Conservation (phyloP, 2,797 vertebrate genomes). For the Botia almorhae region DNA sequence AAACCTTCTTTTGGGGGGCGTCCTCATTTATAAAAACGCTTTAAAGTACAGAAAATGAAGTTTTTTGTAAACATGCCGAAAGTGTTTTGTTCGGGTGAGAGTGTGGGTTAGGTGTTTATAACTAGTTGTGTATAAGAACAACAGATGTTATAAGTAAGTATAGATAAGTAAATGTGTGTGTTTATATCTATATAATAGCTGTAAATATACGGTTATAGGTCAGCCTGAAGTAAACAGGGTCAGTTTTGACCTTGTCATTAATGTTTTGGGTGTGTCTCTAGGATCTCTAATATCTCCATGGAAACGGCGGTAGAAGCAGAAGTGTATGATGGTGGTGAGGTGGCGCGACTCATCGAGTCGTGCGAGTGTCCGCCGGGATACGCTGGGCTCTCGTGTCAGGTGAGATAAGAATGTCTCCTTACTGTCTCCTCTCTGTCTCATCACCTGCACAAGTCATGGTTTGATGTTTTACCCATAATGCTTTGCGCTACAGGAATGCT, state of each 20-base stretch:
- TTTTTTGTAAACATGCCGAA: too few species aligned
- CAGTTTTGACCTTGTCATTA: neutral
- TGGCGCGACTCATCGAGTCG: conserved; percentile 81
- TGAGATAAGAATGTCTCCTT: conserved; percentile 60
- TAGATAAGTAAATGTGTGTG: too few species aligned
- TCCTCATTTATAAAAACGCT: too few species aligned
- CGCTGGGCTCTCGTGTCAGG: conserved; percentile 92
- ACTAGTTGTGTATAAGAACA: too few species aligned
- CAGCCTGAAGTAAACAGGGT: too few species aligned
- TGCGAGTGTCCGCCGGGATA: conserved; percentile 91
- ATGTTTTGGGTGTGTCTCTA: conserved; percentile 54
- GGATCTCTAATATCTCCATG: conserved; percentile 92
- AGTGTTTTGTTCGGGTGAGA: too few species aligned
- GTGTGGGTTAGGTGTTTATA: too few species aligned
- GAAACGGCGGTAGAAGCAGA: conserved; percentile 80
- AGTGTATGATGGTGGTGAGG: conserved; percentile 60
- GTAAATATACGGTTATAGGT: too few species aligned
- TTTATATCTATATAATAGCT: too few species aligned
- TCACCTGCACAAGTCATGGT: neutral
- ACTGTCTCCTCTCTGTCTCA: neutral
- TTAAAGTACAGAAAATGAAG: too few species aligned
- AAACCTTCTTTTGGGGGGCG: too few species aligned
- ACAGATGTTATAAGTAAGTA: too few species aligned
- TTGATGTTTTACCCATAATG: conserved; percentile 16
- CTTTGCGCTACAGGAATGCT: conserved; percentile 80